phyloP scores from a whole-genome alignment of 1,140 invertebrate genomes.

The Phenacoccus solenopsis region DNA sequence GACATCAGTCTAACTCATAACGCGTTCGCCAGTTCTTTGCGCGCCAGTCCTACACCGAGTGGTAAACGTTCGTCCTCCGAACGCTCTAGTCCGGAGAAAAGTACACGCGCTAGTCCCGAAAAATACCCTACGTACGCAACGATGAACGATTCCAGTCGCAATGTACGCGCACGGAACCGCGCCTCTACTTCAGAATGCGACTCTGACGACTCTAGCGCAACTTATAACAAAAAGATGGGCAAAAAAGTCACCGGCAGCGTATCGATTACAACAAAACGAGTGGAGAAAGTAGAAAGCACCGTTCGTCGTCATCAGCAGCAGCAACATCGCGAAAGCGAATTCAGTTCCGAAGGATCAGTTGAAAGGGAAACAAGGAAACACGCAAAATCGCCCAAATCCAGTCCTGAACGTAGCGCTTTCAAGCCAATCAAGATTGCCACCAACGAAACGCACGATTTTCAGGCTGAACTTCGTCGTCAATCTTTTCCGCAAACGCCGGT shows the following conservation, averaged over 20 bases:
- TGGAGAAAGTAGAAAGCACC: constrained; percentile 13
- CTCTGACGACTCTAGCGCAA: constrained; percentile 11
- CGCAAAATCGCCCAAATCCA: constrained; percentile 25
- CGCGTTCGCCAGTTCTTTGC: constrained; percentile 52
- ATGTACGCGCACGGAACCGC: background rate
- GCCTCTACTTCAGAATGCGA: background rate
- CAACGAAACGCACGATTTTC: too few species aligned
- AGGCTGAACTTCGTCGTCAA: too few species aligned
- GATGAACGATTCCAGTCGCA: background rate
- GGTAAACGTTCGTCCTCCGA: constrained; percentile 24
- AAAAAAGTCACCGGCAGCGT: too few species aligned
- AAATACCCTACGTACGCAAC: background rate
- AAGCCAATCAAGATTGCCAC: constrained; percentile 30
- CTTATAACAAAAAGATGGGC: constrained; percentile 18
- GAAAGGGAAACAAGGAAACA: constrained; percentile 26
- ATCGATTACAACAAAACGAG: background rate
- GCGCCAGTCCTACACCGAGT: constrained; percentile 39
- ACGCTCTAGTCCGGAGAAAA: constrained; percentile 25
- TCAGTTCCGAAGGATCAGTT: constrained; percentile 26
- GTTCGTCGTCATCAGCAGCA: background rate
- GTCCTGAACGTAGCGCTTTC: constrained; percentile 30
- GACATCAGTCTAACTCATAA: constrained; percentile 53
- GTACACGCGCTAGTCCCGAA: constrained; percentile 19
- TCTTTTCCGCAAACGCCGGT: background rate
- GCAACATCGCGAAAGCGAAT: background rate